Percentiles rank a stretch among this genome's conserved stretches.
These are phyloP conservation scores for Drosophila jambulina DNA, from an alignment of 1,140 invertebrate species.

Conservation along the genomic window DNA sequence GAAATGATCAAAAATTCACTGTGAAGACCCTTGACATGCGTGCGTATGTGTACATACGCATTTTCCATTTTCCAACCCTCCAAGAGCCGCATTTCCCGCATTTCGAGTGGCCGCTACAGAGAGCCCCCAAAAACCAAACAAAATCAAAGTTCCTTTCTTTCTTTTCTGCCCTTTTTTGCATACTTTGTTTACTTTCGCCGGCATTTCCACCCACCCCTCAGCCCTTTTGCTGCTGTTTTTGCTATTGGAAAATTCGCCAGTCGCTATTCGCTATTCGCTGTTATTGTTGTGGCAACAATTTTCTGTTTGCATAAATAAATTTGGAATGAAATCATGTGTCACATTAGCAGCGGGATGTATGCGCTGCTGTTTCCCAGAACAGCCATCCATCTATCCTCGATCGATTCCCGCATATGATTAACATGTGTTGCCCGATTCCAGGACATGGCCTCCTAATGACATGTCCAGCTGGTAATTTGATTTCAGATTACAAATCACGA, in stretches of 20 bases:
- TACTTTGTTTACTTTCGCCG: conserved; percentile 75
- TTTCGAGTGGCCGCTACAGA: not conserved
- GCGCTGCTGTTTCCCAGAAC: conserved; percentile 27
- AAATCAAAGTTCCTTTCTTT: conserved; percentile 70
- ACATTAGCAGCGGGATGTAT: conserved; percentile 69
- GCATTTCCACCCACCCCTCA: conserved; percentile 12
- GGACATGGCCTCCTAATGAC: conserved; percentile 19
- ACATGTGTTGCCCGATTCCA: not conserved
- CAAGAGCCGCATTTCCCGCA: conserved; percentile 12
- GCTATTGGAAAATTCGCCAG: conserved; percentile 27
- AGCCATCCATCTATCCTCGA: conserved; percentile 6
- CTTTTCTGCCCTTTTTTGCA: conserved; percentile 53
- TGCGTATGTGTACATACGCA: conserved; percentile 7
- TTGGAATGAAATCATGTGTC: conserved; percentile 76
- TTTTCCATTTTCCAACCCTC: conserved; percentile 15
- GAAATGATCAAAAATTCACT: conserved; percentile 38
- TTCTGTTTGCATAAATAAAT: conserved; percentile 78
- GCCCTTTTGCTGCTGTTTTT: conserved; percentile 23
- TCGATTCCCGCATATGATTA: conserved; percentile 35
- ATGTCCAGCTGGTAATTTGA: conserved; percentile 22
- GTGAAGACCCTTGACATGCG: conserved; percentile 31
- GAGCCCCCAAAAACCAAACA: conserved; percentile 36
- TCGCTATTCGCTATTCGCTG: conserved; percentile 14
- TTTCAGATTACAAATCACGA: conserved; percentile 28
- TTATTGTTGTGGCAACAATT: conserved; percentile 44